Evolutionary conservation across 2,888 invertebrate species (phyloP).

Genomic region (Drosophila engyochracea): DNA sequence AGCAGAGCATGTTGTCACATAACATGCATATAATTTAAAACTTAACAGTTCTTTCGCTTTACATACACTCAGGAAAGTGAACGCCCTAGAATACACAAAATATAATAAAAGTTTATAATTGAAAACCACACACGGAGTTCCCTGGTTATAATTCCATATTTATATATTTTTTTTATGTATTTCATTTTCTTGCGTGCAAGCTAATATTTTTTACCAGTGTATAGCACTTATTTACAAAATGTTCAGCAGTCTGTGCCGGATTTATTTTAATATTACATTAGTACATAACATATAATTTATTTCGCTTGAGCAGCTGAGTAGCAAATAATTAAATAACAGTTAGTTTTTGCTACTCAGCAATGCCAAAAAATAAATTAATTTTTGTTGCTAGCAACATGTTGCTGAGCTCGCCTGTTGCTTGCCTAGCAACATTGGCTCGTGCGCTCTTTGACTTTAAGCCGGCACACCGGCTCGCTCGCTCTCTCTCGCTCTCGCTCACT

Average conservation of each 20-base stretch:
- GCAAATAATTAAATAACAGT: constrained; percentile 1
- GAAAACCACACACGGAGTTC: background rate
- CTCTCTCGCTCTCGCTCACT: constrained; percentile 2
- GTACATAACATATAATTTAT: background rate
- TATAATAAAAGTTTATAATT: background rate
- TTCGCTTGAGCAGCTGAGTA: background rate
- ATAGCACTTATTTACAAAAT: background rate
- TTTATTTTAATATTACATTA: background rate
- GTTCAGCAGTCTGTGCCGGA: background rate
- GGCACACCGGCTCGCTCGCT: constrained; percentile 59
- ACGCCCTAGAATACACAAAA: background rate
- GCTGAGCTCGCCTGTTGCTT: constrained; percentile 14
- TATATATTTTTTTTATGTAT: background rate
- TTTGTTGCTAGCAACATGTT: constrained; percentile 34
- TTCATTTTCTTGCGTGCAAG: background rate
- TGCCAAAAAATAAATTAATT: background rate
- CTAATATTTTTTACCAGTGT: background rate
- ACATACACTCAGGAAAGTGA: background rate
- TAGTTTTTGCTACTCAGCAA: background rate
- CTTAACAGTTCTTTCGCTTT: constrained; percentile 7
- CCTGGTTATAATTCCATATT: background rate
- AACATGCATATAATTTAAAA: background rate
- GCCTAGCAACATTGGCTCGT: constrained; percentile 62
- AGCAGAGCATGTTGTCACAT: constrained; percentile 9
- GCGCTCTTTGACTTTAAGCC: constrained; percentile 58